Evolutionary conservation across 2,113 vertebrate species (phyloP), one percentile per base, ranked within the genome.

Genomic region (Heterocephalus glaber): DNA sequence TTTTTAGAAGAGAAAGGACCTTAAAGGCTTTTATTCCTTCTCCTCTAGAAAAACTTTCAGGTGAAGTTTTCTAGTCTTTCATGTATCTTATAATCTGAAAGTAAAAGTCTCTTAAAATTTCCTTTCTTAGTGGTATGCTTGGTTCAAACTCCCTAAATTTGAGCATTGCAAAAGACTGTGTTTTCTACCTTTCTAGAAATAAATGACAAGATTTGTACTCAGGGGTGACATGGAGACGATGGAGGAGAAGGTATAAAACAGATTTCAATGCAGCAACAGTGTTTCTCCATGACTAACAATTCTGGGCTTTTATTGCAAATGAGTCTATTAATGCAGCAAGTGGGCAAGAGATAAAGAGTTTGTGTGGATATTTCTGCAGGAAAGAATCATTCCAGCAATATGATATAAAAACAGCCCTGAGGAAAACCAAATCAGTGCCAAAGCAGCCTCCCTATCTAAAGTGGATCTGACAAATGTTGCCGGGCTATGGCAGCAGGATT

Each of bases 161-260:
- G 66, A 90, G 38, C 68, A 14, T 19, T 89, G 41, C 13, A 72
- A 81, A 52, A 7, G 26, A 76, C 35, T 88, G 6, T 86, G 88
- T 95, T 94, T 94, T 88, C 56, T 91, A 76, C 22, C 89, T 95
- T 49, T 94, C 44, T 96, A 97, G 94, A 91, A 96, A 96, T 76
- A 97, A 49, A 41, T 94, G 90, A 97, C 88, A 86, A 65, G 49
- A 82, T 24, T 35, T 80, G 56, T 79, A 91, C 54, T 95, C 88
- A 83, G 68, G 33, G 26, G 22, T 68, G 41, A 95, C 38, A 82
- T 58, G 22, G 82, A 95, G 86, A 3, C 49, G 56, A 74, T 80
- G 60, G 70, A 63, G 35, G 56, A 95, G 80, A 82, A 96, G 81
- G 28, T 93, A 95, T 96, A 86, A 89, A 80, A 88, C 26, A 56